Evolutionary conservation across 1,140 invertebrate species (phyloP).

Genomic region (Hyphantria cunea): DNA sequence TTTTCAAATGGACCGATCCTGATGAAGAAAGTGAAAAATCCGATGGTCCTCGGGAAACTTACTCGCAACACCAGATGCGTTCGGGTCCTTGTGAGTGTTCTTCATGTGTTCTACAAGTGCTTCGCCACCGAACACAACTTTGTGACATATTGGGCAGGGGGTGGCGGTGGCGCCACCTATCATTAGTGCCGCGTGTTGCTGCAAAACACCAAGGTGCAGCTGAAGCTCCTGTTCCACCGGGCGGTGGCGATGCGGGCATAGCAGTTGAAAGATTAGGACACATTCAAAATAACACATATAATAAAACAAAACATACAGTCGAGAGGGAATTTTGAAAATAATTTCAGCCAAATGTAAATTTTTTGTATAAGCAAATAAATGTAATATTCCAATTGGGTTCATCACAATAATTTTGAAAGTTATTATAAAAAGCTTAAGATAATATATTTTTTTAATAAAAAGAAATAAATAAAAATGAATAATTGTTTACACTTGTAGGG

Average conservation of each 20-base stretch:
- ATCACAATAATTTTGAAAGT: conserved; percentile 8
- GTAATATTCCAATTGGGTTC: conserved; percentile 21
- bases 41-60: conserved; percentile 83
- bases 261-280: conserved; percentile 70
- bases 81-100: conserved; percentile 95
- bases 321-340: conserved; percentile 69
- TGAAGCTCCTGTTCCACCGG: conserved; percentile 87
- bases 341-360: conserved; percentile 43
- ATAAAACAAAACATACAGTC: conserved; percentile 41
- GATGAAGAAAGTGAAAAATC: conserved; percentile 40
- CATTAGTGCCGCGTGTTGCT: conserved; percentile 96
- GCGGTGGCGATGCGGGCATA: conserved; percentile 71
- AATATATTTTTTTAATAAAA: no score
- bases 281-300: conserved; percentile 51
- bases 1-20: conserved; percentile 26
- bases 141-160: conserved; percentile 95
- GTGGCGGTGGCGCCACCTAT: conserved; percentile 94
- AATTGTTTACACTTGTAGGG: no score
- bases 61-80: conserved; percentile 93
- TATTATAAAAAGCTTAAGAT: background rate
- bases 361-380: conserved; percentile 35
- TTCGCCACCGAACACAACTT: conserved; percentile 95
- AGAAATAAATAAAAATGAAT: no score
- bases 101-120: conserved; percentile 98
- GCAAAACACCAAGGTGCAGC: conserved; percentile 92